Base-by-base conservation (phyloP, 2,797 vertebrate genomes). In the Sphenopsis melanotis region DNA sequence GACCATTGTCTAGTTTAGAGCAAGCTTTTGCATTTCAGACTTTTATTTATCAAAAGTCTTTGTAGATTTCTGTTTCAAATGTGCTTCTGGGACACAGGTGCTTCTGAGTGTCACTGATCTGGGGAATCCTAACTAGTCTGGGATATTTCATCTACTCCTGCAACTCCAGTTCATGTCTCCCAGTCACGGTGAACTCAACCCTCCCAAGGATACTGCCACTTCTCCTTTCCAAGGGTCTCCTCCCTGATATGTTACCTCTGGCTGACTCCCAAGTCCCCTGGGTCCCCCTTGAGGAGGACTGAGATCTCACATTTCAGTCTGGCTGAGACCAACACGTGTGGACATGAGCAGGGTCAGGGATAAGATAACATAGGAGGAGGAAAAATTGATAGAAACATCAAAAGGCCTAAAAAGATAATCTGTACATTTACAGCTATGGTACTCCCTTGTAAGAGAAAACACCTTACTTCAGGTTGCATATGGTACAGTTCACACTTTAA, bases 291-390 rank as follows among this genome's bases (percentile, higher is more conserved):
- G 6, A 60, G 64, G 21, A 80, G 21, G 18, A 27, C 19, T 44
- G 60, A 90, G 44, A 34, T 68, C 24, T 80, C 68, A 34, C 34
- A 12, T 85, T 87, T 63, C 32, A 86, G 26, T 11, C 69, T 64
- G 46, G 8, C 76, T 60, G 41, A 66, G 27, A 34, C 5, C 1
- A 1, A 49, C 0, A 5, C 1, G 0, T 11, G 16, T 22, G 34
- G 57, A 86, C 1, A 3, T 3, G 49, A 85, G 34, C 49, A 50
- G 41, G 26, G 27, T 41, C 80, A 72, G 49, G 37, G n/a, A 59
- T 47, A 37, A 85, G 36, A 12, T 49, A 64, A 91, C 63, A 46
- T 1, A 1, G 1, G 3, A 39, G 19, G 23, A 90, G 12, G 20
- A 78, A 75, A 88, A 44, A 47, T 0, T 1, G 19, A 52, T 8